A percentile compares a stretch with the other conserved stretches of the same genome.
phyloP scores from a whole-genome alignment of 2,888 invertebrate species.

The Lagria hirta region DNA sequence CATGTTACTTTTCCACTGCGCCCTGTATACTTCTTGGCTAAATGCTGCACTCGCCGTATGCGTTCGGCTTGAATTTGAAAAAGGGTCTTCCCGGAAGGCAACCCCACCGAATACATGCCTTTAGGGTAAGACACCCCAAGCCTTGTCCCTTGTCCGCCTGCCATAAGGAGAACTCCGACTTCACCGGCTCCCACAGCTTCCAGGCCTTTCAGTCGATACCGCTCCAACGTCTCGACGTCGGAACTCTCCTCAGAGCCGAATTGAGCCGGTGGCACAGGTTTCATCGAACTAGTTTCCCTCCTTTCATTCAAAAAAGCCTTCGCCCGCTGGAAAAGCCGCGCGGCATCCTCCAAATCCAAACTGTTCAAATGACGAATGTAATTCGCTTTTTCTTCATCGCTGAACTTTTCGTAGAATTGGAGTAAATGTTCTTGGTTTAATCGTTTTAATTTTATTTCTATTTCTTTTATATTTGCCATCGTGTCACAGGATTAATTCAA shows the following conservation, averaged over 20 bases:
- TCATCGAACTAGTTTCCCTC: constrained; percentile 52
- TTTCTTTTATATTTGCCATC: constrained; percentile 21
- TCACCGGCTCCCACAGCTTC: constrained; percentile 60
- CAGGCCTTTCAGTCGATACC: constrained; percentile 71
- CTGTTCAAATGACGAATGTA: constrained; percentile 22
- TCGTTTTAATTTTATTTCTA: constrained; percentile 23
- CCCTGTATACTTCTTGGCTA: constrained; percentile 70
- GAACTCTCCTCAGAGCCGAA: constrained; percentile 73
- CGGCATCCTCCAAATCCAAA: constrained; percentile 14
- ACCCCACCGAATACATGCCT: constrained; percentile 91
- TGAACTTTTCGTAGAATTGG: constrained; percentile 25
- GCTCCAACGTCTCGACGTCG: constrained; percentile 60
- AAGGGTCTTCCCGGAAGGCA: constrained; percentile 86
- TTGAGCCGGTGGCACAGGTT: constrained; percentile 79
- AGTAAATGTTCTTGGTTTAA: constrained; percentile 25
- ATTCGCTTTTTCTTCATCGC: constrained; percentile 24
- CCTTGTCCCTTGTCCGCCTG: constrained; percentile 97
- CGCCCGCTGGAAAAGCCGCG: constrained; percentile 6
- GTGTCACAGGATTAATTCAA: constrained; percentile 19
- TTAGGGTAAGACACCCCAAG: constrained; percentile 94
- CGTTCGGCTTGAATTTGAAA: constrained; percentile 96
- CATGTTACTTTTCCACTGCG: constrained; percentile 64
- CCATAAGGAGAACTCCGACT: constrained; percentile 88
- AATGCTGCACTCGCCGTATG: constrained; percentile 72
- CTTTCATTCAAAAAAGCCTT: neutral